Conservation (phyloP, 2,113 vertebrate genomes). For the Oncorhynchus kisutch region DNA sequence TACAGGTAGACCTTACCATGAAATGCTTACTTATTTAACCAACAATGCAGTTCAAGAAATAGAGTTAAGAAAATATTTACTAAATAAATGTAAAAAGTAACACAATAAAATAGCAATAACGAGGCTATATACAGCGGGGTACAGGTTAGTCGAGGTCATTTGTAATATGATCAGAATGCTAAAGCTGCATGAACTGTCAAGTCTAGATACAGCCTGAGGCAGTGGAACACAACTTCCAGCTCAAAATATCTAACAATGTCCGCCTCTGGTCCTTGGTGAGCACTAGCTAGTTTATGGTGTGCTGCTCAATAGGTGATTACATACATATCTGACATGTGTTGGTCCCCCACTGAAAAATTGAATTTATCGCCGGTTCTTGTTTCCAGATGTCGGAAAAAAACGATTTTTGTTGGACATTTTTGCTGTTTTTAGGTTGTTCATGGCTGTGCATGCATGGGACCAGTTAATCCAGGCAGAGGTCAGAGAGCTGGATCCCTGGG, state of each 20-base stretch:
- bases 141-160: too few relatives aligned
- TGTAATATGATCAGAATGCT: too few relatives aligned
- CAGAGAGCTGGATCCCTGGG: conserved; percentile 19
- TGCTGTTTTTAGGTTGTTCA: conserved; percentile 1
- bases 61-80: too few relatives aligned
- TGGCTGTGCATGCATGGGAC: conserved; percentile 25
- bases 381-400: conserved; percentile 15
- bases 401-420: background rate
- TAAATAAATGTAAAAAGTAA: too few relatives aligned
- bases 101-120: too few relatives aligned
- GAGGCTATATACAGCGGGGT: too few relatives aligned
- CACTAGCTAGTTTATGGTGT: background rate
- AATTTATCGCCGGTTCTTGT: conserved; percentile 5
- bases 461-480: conserved; percentile 39
- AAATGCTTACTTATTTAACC: too few relatives aligned
- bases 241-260: background rate
- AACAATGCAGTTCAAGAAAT: too few relatives aligned
- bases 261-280: background rate
- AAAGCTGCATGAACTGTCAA: too few relatives aligned
- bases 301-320: conserved; percentile 19
- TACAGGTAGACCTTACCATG: too few relatives aligned
- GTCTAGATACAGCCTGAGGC: background rate
- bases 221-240: background rate
- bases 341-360: background rate
- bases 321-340: conserved; percentile 2